Base-by-base conservation (phyloP, 2,113 vertebrate species). In the Apteryx mantelli region DNA sequence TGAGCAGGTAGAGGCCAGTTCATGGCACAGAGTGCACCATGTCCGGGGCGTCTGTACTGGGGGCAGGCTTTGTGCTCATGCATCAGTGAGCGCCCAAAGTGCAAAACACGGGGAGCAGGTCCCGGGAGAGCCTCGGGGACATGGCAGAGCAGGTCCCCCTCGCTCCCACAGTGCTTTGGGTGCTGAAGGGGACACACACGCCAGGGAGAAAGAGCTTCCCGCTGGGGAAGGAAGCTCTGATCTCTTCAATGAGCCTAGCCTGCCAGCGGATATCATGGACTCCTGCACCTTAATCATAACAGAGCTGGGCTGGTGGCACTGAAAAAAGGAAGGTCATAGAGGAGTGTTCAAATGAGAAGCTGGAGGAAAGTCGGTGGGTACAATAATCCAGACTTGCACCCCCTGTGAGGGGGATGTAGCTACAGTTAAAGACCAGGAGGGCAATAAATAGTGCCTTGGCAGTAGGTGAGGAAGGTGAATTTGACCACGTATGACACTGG, bases 21-120 rank as follows among this genome's bases (percentile, higher is more conserved):
- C 38, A 3, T 46, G 68, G 10, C n/a, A 13, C 36, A 3, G 6
- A 40, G 42, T 19, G 0, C 18, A 1, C 9, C 0, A 0, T 2
- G 8, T 12, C 3, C 12, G 40, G 26, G 46, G 36, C 6, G 28
- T 3, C n/a, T 10, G 56, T n/a, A n/a, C 60, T 11, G 5, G 53
- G 60, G 18, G 18, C 32, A n/a, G 60, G 18, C 20, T n/a, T n/a
- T 61, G 60, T 19, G 6, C 60, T n/a, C 11, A 10, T 20, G 18
- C 32, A 8, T 11, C 60, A 16, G 19, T 22, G 20, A 4, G 50
- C 5, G 48, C 1, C 4, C 15, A 0, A 58, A 61, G 44, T 1
- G 3, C 13, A 0, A 58, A 61, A 38, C 50, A 6, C 3, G 1
- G 17, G 48, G 38, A 42, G 3, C 12, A 40, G 69, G 6, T 11